These are phyloP conservation scores for Pseudomyrmex dendroicus DNA, from an alignment of 1,140 invertebrate genomes.

Conservation along the genomic window DNA sequence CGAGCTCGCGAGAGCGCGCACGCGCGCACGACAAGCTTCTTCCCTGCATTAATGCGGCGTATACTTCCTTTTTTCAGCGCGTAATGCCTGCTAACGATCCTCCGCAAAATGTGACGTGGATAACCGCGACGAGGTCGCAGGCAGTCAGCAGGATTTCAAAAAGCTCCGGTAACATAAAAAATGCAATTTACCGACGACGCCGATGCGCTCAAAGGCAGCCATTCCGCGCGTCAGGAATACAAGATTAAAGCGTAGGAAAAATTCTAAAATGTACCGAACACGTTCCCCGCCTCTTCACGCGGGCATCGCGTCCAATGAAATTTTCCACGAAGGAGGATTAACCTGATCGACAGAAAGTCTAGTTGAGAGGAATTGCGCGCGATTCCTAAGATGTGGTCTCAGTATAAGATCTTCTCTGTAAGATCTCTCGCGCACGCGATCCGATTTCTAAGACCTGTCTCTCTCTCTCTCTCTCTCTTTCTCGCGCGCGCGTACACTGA, in stretches of 20 bases:
- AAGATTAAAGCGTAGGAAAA: conserved; percentile 38
- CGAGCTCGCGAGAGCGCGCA: conserved; percentile 7
- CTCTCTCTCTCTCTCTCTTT: too few relatives aligned
- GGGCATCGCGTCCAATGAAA: conserved; percentile 19
- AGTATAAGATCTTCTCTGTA: too few relatives aligned
- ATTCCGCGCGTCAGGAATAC: conserved; percentile 41
- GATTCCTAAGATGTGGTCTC: not conserved
- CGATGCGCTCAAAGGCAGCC: conserved; percentile 42
- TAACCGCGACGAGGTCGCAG: conserved; percentile 32
- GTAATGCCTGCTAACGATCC: conserved; percentile 47
- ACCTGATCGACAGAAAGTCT: not conserved
- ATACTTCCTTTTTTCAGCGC: conserved; percentile 28
- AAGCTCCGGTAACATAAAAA: conserved; percentile 41
- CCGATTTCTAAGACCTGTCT: too few relatives aligned
- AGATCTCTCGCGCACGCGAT: too few relatives aligned
- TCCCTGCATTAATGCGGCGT: conserved; percentile 18
- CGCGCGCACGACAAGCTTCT: conserved; percentile 18
- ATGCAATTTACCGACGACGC: conserved; percentile 48
- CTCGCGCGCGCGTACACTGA: not conserved
- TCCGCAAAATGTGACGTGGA: conserved; percentile 30
- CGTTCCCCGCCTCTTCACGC: not conserved
- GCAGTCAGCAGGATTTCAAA: conserved; percentile 35
- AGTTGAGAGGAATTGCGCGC: not conserved
- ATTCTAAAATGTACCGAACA: conserved; percentile 4
- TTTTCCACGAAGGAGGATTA: conserved; percentile 19